phyloP scores from a whole-genome alignment of 2,888 invertebrate species.

The Belgica antarctica region DNA sequence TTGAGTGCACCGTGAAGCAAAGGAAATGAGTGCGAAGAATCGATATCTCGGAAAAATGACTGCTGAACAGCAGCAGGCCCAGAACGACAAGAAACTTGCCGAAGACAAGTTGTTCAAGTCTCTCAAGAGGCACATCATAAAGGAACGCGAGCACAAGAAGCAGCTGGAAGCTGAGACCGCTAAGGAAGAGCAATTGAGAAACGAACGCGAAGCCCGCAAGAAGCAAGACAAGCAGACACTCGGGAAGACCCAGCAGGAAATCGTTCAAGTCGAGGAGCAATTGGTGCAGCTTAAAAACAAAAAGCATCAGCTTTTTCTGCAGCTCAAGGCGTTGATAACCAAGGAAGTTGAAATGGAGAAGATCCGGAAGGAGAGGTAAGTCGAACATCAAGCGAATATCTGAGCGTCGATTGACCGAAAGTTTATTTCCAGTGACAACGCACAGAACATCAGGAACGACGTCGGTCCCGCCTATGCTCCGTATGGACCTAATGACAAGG shows the following conservation, averaged over 20 bases:
- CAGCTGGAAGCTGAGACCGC: conserved; percentile 34
- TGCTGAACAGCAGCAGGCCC: conserved; percentile 2
- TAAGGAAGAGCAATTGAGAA: conserved; percentile 35
- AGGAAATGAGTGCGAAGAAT: conserved; percentile 6
- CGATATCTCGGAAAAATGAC: conserved; percentile 16
- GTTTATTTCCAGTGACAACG: conserved; percentile 15
- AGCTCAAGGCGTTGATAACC: conserved; percentile 27
- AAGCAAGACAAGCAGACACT: conserved; percentile 34
- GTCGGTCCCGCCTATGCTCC: conserved; percentile 15
- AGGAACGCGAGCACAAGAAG: conserved; percentile 34
- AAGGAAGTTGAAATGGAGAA: conserved; percentile 42
- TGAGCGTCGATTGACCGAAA: not conserved
- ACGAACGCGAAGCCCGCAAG: conserved; percentile 6
- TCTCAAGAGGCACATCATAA: conserved; percentile 33
- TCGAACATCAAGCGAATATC: not conserved
- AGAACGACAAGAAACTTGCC: conserved; percentile 1
- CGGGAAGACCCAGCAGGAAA: conserved; percentile 33
- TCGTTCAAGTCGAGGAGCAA: conserved; percentile 30
- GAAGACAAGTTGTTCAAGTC: conserved; percentile 27
- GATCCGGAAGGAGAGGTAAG: conserved; percentile 28
- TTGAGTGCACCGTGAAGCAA: no score
- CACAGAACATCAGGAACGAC: conserved; percentile 24
- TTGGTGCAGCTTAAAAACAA: conserved; percentile 34
- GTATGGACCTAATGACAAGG: not conserved
- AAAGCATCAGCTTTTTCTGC: conserved; percentile 31